Evolutionary conservation across 2,113 vertebrate species (phyloP).

Genomic region (Sarotherodon lohbergeri): DNA sequence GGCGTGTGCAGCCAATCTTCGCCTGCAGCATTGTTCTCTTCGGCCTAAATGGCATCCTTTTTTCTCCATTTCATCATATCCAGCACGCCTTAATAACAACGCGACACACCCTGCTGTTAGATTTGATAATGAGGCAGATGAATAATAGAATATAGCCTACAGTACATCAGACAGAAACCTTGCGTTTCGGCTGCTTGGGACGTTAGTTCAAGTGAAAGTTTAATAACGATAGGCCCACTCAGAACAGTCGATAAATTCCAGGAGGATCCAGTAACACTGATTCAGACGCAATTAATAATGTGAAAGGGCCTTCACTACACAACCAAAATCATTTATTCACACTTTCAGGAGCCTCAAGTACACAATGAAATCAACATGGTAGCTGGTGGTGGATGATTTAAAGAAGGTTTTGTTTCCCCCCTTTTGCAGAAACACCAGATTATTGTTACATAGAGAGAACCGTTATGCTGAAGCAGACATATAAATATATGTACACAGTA

Average conservation of each 20-base stretch:
- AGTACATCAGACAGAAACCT: slow-evolving; percentile 59
- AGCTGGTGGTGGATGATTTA: slow-evolving; percentile 14
- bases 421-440: neutral
- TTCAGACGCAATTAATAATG: slow-evolving; percentile 55
- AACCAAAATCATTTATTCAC: slow-evolving; percentile 39
- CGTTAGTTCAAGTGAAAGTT: slow-evolving; percentile 54
- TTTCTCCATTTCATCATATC: slow-evolving; percentile 33
- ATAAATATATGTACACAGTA: slow-evolving; percentile 19
- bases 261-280: slow-evolving; percentile 12
- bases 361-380: slow-evolving; percentile 19
- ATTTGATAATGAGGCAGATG: slow-evolving; percentile 63
- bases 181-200: slow-evolving; percentile 54
- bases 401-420: slow-evolving; percentile 12
- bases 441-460: neutral
- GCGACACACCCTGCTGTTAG: slow-evolving; percentile 62
- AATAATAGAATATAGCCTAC: slow-evolving; percentile 65
- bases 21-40: slow-evolving; percentile 35
- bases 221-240: slow-evolving; percentile 49
- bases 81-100: slow-evolving; percentile 51
- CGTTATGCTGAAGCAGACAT: slow-evolving; percentile 10
- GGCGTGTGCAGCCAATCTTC: neutral
- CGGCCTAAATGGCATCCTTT: slow-evolving; percentile 33
- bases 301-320: slow-evolving; percentile 15
- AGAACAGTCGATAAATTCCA: slow-evolving; percentile 44
- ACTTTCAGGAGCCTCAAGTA: neutral